Base-by-base conservation (phyloP, 2,888 invertebrate species). In the Cyrtodaria siliqua region DNA sequence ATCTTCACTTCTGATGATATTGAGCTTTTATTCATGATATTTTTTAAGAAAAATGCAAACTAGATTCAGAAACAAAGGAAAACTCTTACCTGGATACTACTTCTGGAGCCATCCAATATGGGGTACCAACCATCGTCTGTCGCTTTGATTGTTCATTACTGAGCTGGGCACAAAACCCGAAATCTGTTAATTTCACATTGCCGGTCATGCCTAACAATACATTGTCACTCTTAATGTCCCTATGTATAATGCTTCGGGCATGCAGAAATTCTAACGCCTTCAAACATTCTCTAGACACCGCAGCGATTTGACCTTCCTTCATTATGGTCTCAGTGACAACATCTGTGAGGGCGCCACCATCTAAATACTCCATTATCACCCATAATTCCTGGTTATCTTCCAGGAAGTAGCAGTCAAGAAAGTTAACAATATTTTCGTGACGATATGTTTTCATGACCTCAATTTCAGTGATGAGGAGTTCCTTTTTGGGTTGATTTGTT, bases 101-200 rank as follows among this genome's bases (percentile, higher is more conserved):
- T 93, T 98, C 98, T 0, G 98, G 98, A 0, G 98, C 98, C 98
- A 99, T 99, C 99, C 98, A 98, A 90, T 98, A 98, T 0, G 98
- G 98, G 0, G 98, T 98, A 96, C 98, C 98, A 0, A 98, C 98
- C 97, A 98, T 97, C 0, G 98, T 98, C 91, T 97, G 97, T 26
- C 93, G 79, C 92, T 99, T 98, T 57, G 93, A n/a, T 89, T 98
- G 97, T 86, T 98, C 98, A 0, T 97, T 97, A 49, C 96, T 96
- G 64, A 99, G 97, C 92, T 99, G 99, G 2, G 99, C 99, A 93
- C 98, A 99, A 94, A 99, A 99, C 9, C 99, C 99, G 93, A 99
- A 99, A 93, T 99, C 99, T 9, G 94, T 94, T 72, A 94, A 85
- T 80, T 94, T 94, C 26, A 94, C 94, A 24, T 87, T 95, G 1